These are phyloP conservation scores for Odontophorus gujanensis DNA, from an alignment of 2,113 vertebrate genomes.

Conservation along the genomic window DNA sequence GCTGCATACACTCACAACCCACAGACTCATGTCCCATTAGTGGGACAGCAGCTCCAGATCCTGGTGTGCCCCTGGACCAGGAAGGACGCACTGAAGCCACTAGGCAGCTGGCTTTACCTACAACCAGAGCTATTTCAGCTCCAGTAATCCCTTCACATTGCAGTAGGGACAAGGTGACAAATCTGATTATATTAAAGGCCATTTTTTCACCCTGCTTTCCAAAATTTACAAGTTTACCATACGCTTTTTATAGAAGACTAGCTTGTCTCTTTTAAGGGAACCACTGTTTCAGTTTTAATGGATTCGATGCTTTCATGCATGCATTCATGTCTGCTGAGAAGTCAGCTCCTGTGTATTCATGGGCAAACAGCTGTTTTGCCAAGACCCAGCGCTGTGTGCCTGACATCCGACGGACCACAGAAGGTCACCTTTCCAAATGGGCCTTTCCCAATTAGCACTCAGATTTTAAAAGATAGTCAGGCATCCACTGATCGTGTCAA, in stretches of 20 bases:
- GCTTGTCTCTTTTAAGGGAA: background rate
- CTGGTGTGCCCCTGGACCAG: background rate
- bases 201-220: background rate
- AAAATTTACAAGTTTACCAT: background rate
- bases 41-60: background rate
- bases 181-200: background rate
- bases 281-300: slow-evolving; percentile 18
- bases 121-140: background rate
- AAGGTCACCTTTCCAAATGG: background rate
- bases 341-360: slow-evolving; percentile 8
- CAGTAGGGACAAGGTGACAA: background rate
- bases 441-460: background rate
- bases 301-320: background rate
- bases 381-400: background rate
- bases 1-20: accelerated
- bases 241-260: slow-evolving; percentile 37
- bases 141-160: background rate
- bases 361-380: background rate
- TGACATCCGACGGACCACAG: background rate
- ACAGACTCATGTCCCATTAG: accelerated
- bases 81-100: background rate
- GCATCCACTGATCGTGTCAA: background rate
- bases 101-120: background rate
- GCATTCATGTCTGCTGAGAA: background rate
- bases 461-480: background rate